These are phyloP conservation scores for Colletes gigas DNA, from an alignment of 1,140 invertebrate genomes.

Conservation along the genomic window DNA sequence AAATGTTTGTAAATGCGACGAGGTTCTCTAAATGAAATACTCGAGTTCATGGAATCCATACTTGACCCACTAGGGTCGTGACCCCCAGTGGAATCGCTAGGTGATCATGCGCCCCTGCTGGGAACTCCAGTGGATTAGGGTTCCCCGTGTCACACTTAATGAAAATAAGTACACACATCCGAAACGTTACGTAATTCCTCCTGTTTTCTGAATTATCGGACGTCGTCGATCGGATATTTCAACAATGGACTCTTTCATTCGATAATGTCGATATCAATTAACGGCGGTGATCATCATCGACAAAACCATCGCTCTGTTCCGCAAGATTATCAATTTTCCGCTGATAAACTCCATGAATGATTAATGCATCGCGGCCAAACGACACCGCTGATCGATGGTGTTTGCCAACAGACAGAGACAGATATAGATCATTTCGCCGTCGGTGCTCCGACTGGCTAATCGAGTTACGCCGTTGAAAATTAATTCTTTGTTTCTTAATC, in stretches of 20 bases:
- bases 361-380: background rate
- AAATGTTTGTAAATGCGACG: no score
- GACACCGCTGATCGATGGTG: background rate
- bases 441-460: background rate
- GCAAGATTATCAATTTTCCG: background rate
- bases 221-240: background rate
- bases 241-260: background rate
- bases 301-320: background rate
- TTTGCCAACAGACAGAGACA: background rate
- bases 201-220: no score
- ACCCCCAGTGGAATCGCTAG: no score
- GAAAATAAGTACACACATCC: no score
- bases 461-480: background rate
- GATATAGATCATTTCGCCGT: background rate
- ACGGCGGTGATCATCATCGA: conserved; percentile 9
- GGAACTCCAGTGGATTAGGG: no score
- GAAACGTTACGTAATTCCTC: no score
- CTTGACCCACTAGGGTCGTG: no score
- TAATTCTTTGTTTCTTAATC: no score
- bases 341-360: background rate
- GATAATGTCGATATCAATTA: conserved; percentile 8
- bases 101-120: no score
- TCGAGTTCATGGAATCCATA: no score
- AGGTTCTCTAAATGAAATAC: no score
- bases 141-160: no score